Conservation (phyloP, 1,140 invertebrate species). For the Eurosta solidaginis region DNA sequence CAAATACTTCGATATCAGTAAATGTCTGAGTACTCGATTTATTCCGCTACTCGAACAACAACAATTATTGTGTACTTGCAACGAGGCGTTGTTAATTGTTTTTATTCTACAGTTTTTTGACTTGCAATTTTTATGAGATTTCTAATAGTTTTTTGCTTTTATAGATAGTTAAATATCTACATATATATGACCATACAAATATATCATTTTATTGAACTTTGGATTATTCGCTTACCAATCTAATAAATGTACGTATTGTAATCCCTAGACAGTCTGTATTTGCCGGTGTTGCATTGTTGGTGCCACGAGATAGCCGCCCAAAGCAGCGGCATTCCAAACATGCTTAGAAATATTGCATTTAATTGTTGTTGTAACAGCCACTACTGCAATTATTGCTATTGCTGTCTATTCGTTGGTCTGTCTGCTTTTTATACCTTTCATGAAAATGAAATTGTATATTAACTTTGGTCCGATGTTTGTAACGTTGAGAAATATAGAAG, state of each 20-base stretch:
- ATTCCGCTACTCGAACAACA: not conserved
- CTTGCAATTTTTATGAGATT: not conserved
- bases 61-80: not conserved
- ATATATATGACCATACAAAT: not conserved
- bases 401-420: not conserved
- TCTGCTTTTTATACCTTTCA: not conserved
- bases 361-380: not conserved
- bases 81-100: not conserved
- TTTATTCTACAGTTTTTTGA: not conserved
- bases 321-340: conserved; percentile 23
- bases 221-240: not conserved
- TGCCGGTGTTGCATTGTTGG: no score
- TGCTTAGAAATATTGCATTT: conserved; percentile 9
- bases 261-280: not conserved
- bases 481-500: no score
- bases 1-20: not conserved
- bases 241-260: not conserved
- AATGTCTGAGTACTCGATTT: not conserved
- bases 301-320: not conserved
- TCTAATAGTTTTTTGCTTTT: not conserved
- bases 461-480: no score
- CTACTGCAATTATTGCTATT: not conserved
- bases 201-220: not conserved
- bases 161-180: not conserved
- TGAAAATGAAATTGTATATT: not conserved